Evolutionary conservation across 53 echinoderm and acorn worm species (phyloP).

Genomic region (Glandiceps talaboti): DNA sequence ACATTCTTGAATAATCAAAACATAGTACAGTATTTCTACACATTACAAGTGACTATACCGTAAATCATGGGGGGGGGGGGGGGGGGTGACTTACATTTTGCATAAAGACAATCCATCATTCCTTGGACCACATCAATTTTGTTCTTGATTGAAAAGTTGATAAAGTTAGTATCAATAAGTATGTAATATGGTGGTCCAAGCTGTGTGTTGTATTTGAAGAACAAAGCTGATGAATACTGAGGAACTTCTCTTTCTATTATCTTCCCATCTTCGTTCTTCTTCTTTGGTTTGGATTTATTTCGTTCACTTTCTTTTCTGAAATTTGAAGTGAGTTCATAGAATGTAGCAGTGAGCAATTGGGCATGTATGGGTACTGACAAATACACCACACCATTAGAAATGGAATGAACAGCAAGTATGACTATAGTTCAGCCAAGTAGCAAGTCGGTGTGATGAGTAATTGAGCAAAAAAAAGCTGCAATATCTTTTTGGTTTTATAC

Average conservation of each 20-base stretch:
- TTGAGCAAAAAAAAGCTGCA: too few relatives aligned
- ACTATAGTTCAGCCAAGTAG: too few relatives aligned
- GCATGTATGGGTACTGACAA: too few relatives aligned
- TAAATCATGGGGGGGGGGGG: too few relatives aligned
- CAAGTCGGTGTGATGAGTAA: too few relatives aligned
- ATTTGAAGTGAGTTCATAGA: too few relatives aligned
- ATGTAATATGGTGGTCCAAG: constrained; percentile 95
- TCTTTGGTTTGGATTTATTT: constrained; percentile 49
- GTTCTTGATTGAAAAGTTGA: constrained; percentile 92
- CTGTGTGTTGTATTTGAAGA: constrained; percentile 99
- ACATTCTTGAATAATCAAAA: too few relatives aligned
- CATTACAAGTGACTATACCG: not conserved
- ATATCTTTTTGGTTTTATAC: too few relatives aligned
- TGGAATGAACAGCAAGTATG: too few relatives aligned
- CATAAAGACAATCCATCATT: constrained; percentile 95
- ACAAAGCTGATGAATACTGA: constrained; percentile 86
- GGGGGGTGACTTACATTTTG: constrained; percentile 93
- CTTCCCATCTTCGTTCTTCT: constrained; percentile 37
- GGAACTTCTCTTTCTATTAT: constrained; percentile 66
- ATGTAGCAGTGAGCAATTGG: too few relatives aligned
- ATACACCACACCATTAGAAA: too few relatives aligned
- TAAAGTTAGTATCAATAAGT: constrained; percentile 91
- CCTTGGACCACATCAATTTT: constrained; percentile 87
- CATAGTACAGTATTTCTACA: not conserved
- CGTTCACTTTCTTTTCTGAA: constrained; percentile 48